Conservation (phyloP, 2,888 invertebrate genomes). For the Elegia similella region DNA sequence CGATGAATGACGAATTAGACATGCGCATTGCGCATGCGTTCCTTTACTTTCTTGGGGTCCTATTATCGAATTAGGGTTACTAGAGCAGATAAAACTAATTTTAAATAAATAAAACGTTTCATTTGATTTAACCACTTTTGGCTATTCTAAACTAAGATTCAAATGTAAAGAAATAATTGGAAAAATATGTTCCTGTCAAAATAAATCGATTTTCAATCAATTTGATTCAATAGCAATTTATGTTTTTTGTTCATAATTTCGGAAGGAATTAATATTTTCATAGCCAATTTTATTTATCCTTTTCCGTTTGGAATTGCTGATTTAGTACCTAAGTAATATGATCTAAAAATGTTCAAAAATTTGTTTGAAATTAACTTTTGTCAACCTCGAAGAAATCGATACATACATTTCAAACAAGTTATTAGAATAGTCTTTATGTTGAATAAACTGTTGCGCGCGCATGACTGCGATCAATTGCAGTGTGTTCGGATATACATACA, state of each 20-base stretch:
- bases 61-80: constrained; percentile 22
- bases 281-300: no score
- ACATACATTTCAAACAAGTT: not conserved
- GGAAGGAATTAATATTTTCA: no score
- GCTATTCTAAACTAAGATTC: no score
- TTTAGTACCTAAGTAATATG: no score
- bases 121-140: no score
- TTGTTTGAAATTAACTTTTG: not conserved
- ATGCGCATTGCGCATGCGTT: constrained; percentile 51
- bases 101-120: no score
- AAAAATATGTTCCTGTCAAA: no score
- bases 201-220: no score
- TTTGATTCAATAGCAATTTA: no score
- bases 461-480: constrained; percentile 8
- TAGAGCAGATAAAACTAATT: not conserved
- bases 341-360: not conserved
- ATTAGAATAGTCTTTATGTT: constrained; percentile 1
- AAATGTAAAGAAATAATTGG: no score
- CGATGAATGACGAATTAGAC: constrained; percentile 61
- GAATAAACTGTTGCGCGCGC: constrained; percentile 1
- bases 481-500: not conserved
- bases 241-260: no score
- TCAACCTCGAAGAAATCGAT: not conserved
- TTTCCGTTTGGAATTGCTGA: no score
- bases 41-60: constrained; percentile 24